Percentiles rank a stretch among this genome's conserved stretches.
These are phyloP conservation scores for Geothlypis trichas DNA, from an alignment of 2,113 vertebrate genomes.

Conservation along the genomic window DNA sequence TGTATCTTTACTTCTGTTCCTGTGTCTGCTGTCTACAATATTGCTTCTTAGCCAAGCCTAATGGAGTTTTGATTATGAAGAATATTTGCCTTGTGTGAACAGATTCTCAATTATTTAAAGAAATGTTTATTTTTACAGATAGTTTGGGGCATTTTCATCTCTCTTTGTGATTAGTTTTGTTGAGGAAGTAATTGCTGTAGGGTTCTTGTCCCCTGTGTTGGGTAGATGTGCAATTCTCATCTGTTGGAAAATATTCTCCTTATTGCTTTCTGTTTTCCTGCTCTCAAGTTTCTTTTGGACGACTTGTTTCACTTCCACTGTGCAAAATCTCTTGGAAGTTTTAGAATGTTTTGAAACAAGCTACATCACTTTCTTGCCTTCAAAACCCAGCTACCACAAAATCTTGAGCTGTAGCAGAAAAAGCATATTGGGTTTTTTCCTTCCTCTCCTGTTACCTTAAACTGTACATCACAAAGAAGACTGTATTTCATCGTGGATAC, in stretches of 20 bases:
- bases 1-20: neutral
- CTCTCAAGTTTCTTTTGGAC: neutral
- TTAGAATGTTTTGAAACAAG: neutral
- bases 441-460: neutral
- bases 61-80: neutral
- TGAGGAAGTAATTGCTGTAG: neutral
- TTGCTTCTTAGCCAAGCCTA: neutral
- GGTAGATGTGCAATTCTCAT: neutral
- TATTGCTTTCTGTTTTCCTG: neutral
- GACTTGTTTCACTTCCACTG: neutral
- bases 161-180: neutral
- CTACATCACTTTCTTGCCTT: neutral
- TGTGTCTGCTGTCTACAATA: rapidly evolving
- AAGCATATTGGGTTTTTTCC: rapidly evolving
- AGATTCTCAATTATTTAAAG: neutral
- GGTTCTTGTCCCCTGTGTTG: neutral
- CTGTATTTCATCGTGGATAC: neutral
- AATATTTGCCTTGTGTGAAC: neutral
- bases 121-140: neutral
- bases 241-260: neutral
- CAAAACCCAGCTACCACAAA: neutral
- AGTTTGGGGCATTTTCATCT: neutral
- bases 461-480: neutral
- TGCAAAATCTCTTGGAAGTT: neutral
- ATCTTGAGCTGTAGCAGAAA: neutral